These are phyloP conservation scores for Muntiacus muntjak DNA, from an alignment of 2,113 vertebrate genomes.

Conservation along the genomic window DNA sequence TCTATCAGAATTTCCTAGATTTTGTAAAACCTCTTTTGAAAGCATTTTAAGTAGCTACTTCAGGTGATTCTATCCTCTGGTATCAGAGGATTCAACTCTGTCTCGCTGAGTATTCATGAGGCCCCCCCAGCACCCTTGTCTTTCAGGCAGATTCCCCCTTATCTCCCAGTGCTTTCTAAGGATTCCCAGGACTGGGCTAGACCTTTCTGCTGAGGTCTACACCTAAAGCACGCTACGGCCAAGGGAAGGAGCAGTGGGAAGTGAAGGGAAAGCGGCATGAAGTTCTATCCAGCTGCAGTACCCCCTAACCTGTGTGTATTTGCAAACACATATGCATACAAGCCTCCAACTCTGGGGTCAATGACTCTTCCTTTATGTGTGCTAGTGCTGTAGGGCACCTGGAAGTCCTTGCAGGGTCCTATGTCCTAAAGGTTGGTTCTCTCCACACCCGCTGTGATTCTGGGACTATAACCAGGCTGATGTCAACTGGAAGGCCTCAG, in stretches of 20 bases:
- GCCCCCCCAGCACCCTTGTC: background rate
- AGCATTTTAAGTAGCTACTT: background rate
- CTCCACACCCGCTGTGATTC: background rate
- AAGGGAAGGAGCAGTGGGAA: background rate
- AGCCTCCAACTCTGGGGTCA: background rate
- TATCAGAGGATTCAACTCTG: background rate
- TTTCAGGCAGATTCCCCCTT: background rate
- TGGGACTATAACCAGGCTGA: background rate
- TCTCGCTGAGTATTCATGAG: background rate
- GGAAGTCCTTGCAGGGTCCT: background rate
- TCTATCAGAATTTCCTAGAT: conserved; percentile 18
- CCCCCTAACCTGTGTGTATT: background rate
- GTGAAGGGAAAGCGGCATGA: background rate
- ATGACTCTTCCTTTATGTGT: background rate
- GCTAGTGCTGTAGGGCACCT: background rate
- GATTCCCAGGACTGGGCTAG: background rate
- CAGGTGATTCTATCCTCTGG: background rate
- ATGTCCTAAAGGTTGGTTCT: background rate
- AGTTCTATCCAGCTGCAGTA: background rate
- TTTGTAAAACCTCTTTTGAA: background rate
- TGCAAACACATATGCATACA: no score
- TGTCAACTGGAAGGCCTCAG: background rate
- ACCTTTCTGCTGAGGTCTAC: background rate
- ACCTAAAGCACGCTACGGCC: background rate
- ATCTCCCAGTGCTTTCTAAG: background rate